phyloP scores from a whole-genome alignment of 1,140 invertebrate genomes.

The Colletes latitarsis region DNA sequence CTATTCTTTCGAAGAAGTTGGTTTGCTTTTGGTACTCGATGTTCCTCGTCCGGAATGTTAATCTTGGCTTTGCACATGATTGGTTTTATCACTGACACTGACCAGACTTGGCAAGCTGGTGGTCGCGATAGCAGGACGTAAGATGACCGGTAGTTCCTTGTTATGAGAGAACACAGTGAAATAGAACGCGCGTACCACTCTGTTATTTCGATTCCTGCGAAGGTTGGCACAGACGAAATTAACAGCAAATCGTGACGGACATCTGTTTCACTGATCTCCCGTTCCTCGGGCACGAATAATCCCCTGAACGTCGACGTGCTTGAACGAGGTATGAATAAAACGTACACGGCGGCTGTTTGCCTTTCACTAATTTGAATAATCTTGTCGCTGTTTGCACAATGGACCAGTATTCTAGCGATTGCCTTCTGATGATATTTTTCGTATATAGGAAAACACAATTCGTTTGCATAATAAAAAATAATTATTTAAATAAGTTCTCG shows the following conservation, averaged over 20 bases:
- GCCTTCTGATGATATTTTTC: no score
- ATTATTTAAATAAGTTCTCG: no score
- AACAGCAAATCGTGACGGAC: slow-evolving; percentile 42
- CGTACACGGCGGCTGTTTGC: neutral
- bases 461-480: no score
- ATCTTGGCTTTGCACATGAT: slow-evolving; percentile 24
- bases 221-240: slow-evolving; percentile 31
- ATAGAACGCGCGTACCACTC: slow-evolving; percentile 12
- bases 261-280: slow-evolving; percentile 8
- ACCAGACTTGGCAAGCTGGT: neutral
- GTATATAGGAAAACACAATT: no score
- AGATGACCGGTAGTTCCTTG: slow-evolving; percentile 16
- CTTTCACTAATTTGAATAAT: neutral
- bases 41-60: slow-evolving; percentile 4
- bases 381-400: neutral
- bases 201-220: slow-evolving; percentile 38
- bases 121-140: slow-evolving; percentile 21
- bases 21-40: no score
- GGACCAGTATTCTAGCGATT: neutral
- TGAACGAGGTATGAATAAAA: neutral
- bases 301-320: neutral
- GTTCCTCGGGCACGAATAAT: slow-evolving; percentile 2
- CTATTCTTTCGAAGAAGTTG: no score
- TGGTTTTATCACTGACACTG: slow-evolving; percentile 17
- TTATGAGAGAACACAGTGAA: slow-evolving; percentile 45